Conservation (phyloP, 2,113 vertebrate species). For the Astur gentilis region DNA sequence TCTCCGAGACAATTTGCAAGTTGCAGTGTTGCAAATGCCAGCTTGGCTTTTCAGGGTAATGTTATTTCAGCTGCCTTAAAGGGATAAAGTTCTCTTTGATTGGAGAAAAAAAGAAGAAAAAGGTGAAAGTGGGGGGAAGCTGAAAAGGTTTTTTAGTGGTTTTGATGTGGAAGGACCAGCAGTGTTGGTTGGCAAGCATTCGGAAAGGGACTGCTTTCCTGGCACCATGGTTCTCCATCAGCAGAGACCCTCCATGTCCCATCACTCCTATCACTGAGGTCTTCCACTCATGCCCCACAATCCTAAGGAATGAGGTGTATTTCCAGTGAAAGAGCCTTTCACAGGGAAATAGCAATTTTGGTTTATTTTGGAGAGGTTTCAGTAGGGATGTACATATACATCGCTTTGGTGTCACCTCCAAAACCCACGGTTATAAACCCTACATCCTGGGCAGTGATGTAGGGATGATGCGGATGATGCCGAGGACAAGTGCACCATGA, state of each 20-base stretch:
- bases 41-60: slow-evolving; percentile 41
- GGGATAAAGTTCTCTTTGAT: slow-evolving; percentile 29
- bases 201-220: background rate
- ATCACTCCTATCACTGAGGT: background rate
- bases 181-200: background rate
- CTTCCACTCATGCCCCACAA: background rate
- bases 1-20: slow-evolving; percentile 64
- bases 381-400: fast-evolving
- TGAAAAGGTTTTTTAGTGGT: background rate
- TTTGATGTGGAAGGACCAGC: background rate
- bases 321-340: background rate
- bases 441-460: fast-evolving
- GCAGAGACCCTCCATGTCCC: background rate
- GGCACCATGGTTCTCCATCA: background rate
- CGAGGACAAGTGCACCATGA: fast-evolving
- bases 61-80: slow-evolving; percentile 60
- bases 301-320: background rate
- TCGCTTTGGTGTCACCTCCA: background rate
- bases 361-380: background rate
- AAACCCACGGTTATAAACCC: background rate
- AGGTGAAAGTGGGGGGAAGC: background rate
- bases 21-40: slow-evolving; percentile 58
- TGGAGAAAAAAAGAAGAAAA: background rate
- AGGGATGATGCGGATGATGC: fast-evolving
- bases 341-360: background rate